Evolutionary conservation across 2,797 vertebrate genomes (phyloP), one percentile per base, ranked within the genome.

Genomic region (Helostoma temminkii): DNA sequence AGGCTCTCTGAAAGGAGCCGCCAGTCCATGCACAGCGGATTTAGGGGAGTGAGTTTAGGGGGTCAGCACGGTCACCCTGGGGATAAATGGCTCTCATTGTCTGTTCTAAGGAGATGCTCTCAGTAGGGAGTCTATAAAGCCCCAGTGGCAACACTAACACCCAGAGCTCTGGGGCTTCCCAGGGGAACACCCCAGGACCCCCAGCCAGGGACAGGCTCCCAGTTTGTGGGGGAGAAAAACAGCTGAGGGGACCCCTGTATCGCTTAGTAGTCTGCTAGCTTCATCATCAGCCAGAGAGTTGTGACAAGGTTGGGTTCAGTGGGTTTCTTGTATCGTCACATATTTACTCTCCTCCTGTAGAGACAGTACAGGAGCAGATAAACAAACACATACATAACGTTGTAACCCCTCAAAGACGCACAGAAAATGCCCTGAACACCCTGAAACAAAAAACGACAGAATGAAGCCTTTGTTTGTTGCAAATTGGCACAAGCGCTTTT

Each of bases 21-120:
- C 94, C 90, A 93, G 93, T 94, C 84, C 84, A 57, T 85, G 86
- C 85, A 81, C 71, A 43, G 81, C 52, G 76, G 93, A 94, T 84
- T 87, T 94, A 96, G 94, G 95, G 95, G 95, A 95, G 94, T 94
- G 95, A 95, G 96, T 96, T 96, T 94, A 93, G 95, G 94, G 94
- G 97, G 97, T 98, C 96, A 96, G 91, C 81, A 81, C 87, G 95
- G 96, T 97, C 96, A 96, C 94, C 90, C 87, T 86, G 81, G 88
- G 94, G 91, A 96, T 99, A 96, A 98, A 98, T 97, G 95, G 87
- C 92, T 80, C 73, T 91, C 91, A 96, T 98, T 99, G 97, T 99
- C 85, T 92, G 92, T 84, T 94, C 94, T 94, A 95, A 96, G 96
- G 96, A 95, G 96, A 96, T 92, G 96, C 93, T 95, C 96, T 91